Base-by-base conservation (phyloP, 2,797 vertebrate genomes). In the Muscicapa comitata region DNA sequence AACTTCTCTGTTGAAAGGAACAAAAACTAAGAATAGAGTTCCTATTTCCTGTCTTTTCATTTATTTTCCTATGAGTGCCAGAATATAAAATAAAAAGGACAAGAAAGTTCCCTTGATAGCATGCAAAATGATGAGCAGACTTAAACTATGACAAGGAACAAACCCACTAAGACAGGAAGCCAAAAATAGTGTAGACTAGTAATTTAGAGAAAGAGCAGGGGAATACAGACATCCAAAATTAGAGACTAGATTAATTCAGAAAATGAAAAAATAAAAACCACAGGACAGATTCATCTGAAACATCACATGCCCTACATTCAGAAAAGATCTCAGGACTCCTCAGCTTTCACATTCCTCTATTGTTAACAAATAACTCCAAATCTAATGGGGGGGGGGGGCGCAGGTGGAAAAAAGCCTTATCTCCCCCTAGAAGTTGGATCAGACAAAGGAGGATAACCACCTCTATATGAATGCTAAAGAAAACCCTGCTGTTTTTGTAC, bases 391-490 rank as follows among this genome's bases (percentile, higher is more conserved):
- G 20, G 43, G 6, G 33, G 10, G 28, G 83, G 55, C 78, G 86
- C 71, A 35, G 35, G 35, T 35, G 35, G 35, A 35, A 35, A 17
- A 4, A 61, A 77, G 83, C 26, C 57, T 91, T 83, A 89, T 89
- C 77, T 94, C 72, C 57, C 33, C 35, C 72, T 65, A 86, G 78
- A 87, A 91, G 71, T 63, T 82, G 47, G 13, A 71, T 86, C 61
- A 74, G 48, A 95, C 82, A 93, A 91, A 88, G 59, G 53, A 91
- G 75, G 53, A 88, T 54, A 83, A 92, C 75, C 48, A 91, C 48
- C 59, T 74, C 78, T 75, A 15, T 15, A 87, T 7, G 74, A 89
- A 94, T 71, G 75, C 35, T 73, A 70, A 90, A 91, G 88, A 93
- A 94, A 93, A 82, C 40, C 77, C 71, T 78, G 80, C 55, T 86